Evolutionary conservation across 2,113 vertebrate genomes (phyloP), one percentile per base, ranked within the genome.

Genomic region (Nothoprocta perdicaria): DNA sequence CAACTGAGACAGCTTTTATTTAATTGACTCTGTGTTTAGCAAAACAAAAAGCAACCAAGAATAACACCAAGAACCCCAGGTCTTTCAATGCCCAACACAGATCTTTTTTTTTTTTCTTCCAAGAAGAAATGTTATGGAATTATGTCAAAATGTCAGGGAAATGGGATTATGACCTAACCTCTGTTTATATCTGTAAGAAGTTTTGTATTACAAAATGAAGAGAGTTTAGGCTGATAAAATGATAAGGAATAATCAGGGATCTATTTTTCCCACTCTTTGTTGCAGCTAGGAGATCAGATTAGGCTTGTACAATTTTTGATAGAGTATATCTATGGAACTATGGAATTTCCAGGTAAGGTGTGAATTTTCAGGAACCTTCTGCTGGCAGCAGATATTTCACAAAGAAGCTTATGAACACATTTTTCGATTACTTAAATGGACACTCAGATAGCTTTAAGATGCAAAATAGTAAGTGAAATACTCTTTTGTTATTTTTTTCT

Each of bases 1-100:
- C 41, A 87, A n/a, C 31, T 63, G 57, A 93, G 66, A 67, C 11
- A 86, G 40, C 72, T 60, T 74, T 88, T 86, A 90, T 93, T 84
- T 89, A 95, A 89, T 55, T 80, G 3, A 26, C 80, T 96, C 76
- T 82, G 48, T 94, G 79, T 95, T 94, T 90, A 91, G 93, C 84
- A 82, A 92, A 96, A 88, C 57, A 88, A 83, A 92, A 93, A 63
- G 1, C 27, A 88, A 85, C 12, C 1, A 3, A 83, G 87, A 89
- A 89, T 84, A 75, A 77, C 60, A 82, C 62, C 52, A 88, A 78
- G 82, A 94, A 38, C 5, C 67, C 33, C 21, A 45, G 18, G 33
- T 77, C 3, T 84, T 73, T 60, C 69, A 75, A 60, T 75, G 60
- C 65, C 62, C 88, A 72, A 82, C 87, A 66, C 13, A 71, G 76